These are phyloP conservation scores for Salticus scenicus DNA, from an alignment of 2,888 invertebrate species.

Conservation along the genomic window DNA sequence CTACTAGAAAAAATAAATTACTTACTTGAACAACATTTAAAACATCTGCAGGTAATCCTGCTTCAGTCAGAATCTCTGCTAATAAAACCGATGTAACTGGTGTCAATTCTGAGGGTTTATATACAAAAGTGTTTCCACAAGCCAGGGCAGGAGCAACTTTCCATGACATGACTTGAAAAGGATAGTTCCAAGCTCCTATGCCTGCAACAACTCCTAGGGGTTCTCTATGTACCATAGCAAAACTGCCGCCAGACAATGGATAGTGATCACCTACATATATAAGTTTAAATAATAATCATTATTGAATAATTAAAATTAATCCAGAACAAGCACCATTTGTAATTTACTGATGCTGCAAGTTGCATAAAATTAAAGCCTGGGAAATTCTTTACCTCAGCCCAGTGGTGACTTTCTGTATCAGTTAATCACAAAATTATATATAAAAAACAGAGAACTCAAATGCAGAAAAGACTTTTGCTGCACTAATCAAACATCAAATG, in stretches of 20 bases:
- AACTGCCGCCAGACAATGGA: slow-evolving; percentile 76
- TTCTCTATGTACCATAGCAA: slow-evolving; percentile 78
- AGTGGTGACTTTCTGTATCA: too few species aligned
- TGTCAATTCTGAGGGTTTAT: slow-evolving; percentile 79
- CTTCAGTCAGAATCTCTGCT: slow-evolving; percentile 78
- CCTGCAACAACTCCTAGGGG: slow-evolving; percentile 79
- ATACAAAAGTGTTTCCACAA: slow-evolving; percentile 79
- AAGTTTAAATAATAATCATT: background rate
- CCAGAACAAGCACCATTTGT: too few species aligned
- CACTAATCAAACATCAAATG: too few species aligned
- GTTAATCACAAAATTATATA: too few species aligned
- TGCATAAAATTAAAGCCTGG: too few species aligned
- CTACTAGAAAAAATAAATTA: too few species aligned
- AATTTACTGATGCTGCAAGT: too few species aligned
- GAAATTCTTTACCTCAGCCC: too few species aligned
- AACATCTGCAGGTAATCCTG: slow-evolving; percentile 78
- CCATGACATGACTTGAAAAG: slow-evolving; percentile 77
- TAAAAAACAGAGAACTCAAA: too few species aligned
- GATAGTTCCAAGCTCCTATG: slow-evolving; percentile 80
- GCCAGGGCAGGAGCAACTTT: slow-evolving; percentile 78
- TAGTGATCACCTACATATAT: slow-evolving; percentile 76
- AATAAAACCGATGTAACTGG: slow-evolving; percentile 79
- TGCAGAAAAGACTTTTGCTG: too few species aligned
- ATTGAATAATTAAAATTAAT: too few species aligned
- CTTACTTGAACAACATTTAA: slow-evolving; percentile 79